Conservation (phyloP, 1,140 invertebrate species). For the Drosophila gunungcola region DNA sequence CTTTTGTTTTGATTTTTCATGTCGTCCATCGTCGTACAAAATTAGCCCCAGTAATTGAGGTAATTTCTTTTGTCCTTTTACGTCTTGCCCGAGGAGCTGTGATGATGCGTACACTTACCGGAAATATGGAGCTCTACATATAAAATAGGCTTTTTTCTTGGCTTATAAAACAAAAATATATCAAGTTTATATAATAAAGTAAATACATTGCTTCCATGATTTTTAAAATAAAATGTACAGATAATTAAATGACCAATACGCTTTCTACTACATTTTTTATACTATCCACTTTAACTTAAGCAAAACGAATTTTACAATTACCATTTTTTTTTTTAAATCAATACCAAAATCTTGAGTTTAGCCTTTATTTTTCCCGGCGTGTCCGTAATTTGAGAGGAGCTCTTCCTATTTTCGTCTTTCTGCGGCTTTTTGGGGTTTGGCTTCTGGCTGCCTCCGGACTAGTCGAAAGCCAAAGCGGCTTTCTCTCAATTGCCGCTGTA, state of each 20-base stretch:
- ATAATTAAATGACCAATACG: too few relatives aligned
- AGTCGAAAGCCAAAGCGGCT: conserved; percentile 72
- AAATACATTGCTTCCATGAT: too few relatives aligned
- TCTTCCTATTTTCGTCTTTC: conserved; percentile 16
- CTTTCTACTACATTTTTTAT: too few relatives aligned
- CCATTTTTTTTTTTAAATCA: not conserved
- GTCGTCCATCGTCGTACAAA: conserved; percentile 17
- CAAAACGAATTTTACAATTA: too few relatives aligned
- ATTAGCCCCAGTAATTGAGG: conserved; percentile 76
- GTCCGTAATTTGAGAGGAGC: conserved; percentile 55
- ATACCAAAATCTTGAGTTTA: not conserved
- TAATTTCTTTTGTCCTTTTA: conserved; percentile 65
- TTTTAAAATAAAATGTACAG: too few relatives aligned
- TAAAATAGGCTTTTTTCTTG: too few relatives aligned
- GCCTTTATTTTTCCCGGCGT: conserved; percentile 13
- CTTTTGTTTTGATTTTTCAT: conserved; percentile 69
- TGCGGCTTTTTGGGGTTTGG: conserved; percentile 52
- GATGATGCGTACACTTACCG: not conserved
- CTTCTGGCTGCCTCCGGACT: conserved; percentile 46
- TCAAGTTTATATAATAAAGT: too few relatives aligned
- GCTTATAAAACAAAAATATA: too few relatives aligned
- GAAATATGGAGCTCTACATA: too few relatives aligned
- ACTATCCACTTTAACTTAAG: too few relatives aligned
- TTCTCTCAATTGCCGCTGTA: conserved; percentile 84
- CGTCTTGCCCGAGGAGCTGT: not conserved